Conservation (phyloP, 2,113 vertebrate genomes). For the Engraulis encrasicolus region DNA sequence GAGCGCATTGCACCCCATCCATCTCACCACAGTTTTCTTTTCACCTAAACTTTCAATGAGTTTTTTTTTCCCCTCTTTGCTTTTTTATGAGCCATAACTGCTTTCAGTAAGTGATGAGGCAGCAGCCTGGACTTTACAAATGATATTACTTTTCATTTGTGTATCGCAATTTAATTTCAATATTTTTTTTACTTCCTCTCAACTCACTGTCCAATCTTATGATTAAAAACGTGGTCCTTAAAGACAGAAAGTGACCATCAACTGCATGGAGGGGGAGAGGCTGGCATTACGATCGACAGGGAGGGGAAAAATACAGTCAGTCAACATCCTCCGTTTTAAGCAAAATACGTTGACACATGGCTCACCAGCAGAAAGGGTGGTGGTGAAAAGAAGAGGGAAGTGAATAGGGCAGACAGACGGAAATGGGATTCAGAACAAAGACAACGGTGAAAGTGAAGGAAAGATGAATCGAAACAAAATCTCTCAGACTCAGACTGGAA, state of each 20-base stretch:
- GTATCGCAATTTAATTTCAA: conserved; percentile 21
- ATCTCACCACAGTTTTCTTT: conserved; percentile 17
- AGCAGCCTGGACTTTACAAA: conserved; percentile 13
- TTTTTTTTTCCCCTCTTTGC: neutral
- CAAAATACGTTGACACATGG: neutral
- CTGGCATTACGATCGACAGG: too few species aligned
- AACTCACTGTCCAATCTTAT: neutral
- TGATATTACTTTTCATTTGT: neutral
- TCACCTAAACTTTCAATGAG: conserved; percentile 23
- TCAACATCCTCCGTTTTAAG: neutral
- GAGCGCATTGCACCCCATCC: conserved; percentile 24
- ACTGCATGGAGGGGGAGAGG: neutral
- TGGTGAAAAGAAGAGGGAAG: neutral
- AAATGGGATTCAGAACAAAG: conserved; percentile 9
- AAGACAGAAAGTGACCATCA: too few species aligned
- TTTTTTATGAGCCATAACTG: conserved; percentile 11
- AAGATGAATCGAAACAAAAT: neutral
- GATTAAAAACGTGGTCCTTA: neutral
- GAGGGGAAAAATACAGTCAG: neutral
- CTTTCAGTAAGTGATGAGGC: conserved; percentile 21
- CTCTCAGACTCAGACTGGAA: neutral
- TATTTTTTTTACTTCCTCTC: neutral
- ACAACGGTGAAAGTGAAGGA: neutral
- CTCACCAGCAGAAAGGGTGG: conserved; percentile 15
- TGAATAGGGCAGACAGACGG: conserved; percentile 40